A percentile compares a stretch with the other conserved stretches of the same genome.
These are phyloP conservation scores for Echiichthys vipera DNA, from an alignment of 2,797 vertebrate genomes.

Conservation along the genomic window DNA sequence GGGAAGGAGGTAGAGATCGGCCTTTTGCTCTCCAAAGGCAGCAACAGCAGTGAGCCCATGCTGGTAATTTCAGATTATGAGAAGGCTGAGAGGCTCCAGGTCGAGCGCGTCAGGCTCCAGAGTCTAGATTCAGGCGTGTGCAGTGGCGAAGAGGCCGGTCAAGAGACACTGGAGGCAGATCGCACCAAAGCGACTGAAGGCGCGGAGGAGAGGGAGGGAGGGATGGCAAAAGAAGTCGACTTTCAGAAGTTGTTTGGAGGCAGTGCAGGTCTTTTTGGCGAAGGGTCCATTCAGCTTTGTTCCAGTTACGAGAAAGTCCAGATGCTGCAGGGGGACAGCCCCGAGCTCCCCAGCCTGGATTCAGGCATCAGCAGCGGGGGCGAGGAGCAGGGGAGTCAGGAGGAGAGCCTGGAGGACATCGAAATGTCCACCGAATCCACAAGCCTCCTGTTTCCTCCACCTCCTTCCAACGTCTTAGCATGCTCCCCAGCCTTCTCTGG, in stretches of 20 bases:
- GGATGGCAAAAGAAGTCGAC: neutral
- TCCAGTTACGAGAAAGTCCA: constrained; percentile 56
- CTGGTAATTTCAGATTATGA: constrained; percentile 58
- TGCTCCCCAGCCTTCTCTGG: neutral
- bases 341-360: constrained; percentile 55
- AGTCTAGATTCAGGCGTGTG: constrained; percentile 63
- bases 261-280: neutral
- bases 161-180: constrained; percentile 54
- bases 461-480: neutral
- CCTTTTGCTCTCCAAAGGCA: constrained; percentile 17
- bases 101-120: constrained; percentile 22
- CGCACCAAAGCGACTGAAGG: neutral
- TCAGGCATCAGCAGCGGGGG: constrained; percentile 49
- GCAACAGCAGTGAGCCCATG: neutral
- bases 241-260: constrained; percentile 37
- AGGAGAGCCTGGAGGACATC: constrained; percentile 49
- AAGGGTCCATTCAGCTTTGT: constrained; percentile 56
- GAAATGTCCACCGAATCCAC: constrained; percentile 29
- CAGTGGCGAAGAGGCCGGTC: constrained; percentile 53
- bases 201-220: neutral
- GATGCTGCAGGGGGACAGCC: neutral
- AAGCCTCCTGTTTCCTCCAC: constrained; percentile 23
- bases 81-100: constrained; percentile 37
- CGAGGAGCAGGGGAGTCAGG: constrained; percentile 61
- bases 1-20: constrained; percentile 2